Evolutionary conservation across 2,113 vertebrate genomes (phyloP), one percentile per base, ranked within the genome.

Genomic region (Leptobrachium leishanense): DNA sequence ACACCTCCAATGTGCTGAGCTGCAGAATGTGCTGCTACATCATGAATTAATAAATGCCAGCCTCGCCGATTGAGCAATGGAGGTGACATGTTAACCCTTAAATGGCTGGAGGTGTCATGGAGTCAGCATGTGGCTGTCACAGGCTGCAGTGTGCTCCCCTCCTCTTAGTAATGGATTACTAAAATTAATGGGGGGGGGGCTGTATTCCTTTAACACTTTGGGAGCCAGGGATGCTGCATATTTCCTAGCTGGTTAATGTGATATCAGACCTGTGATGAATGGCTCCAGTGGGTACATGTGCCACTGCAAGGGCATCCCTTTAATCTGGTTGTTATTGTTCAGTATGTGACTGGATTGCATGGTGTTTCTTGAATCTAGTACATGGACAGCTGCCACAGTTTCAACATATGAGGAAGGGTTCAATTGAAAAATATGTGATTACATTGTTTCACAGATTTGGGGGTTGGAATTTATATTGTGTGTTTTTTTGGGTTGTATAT

Each of bases 1-100:
- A 46, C 53, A 43, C 54, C 66, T 39, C 53, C 39, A 64, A 2
- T 10, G n/a, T 31, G 31, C 20, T 20, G n/a, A 31, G 62, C 57
- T 69, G 75, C 55, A 13, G 54, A 66, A 46, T 57, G 5, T 65
- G 43, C 20, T 39, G 59, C 43, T 64, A 64, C 59, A n/a, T 74
- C 59, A 20, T 13, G 43, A 53, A 50, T 54, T 46, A 53, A 39
- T 43, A 46, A 31, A 44, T 46, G 13, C 4, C 20, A 40, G 50
- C 6, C 42, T 57, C 50, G 41, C 12, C 39, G 50, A 72, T 7
- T 57, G 40, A 4, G 46, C 15, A 39, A 9, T 57, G 66, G 50
- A 31, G 20, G 20, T 66, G 41, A 2, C 43, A 46, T 0, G 5
- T 68, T 68, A 44, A 44, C 67, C 43, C 2, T 68, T 44, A 5